Base-by-base conservation (phyloP, 1,140 invertebrate genomes). In the Oncopeltus fasciatus region DNA sequence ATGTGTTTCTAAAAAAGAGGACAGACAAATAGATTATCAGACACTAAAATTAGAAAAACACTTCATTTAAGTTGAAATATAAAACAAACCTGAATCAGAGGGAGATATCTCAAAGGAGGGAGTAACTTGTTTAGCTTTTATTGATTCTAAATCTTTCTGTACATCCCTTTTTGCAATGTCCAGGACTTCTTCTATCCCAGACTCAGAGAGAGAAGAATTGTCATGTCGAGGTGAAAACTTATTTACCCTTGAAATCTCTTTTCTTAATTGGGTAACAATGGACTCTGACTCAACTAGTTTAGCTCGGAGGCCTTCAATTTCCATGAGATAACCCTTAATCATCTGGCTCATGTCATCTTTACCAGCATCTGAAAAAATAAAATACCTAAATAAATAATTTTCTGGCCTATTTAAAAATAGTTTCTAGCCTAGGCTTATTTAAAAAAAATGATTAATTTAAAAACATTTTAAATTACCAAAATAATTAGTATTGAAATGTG, bases 231-330 rank as follows among this genome's bases (percentile, higher is more conserved):
- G 65, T 2, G 57, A 72, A 67, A 24, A n/a, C 31, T 53, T 61
- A 21, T n/a, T 63, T 57, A 33, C 38, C n/a, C 66, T 31, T 14
- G 57, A 44, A 12, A 65, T 29, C 9, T 56, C 49, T 29, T 85
- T 87, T 31, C 84, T 78, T 9, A 91, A 71, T 67, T 88, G 82
- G 63, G 90, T 83, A 70, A 89, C 92, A 70, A 88, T 83, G 38
- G 85, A 82, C 70, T 94, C 92, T 4, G 90, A 85, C 75, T 97
- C 93, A 63, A 92, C 80, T 26, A 98, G 74, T 69, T 90, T 87
- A 0, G 88, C 85, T 70, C 88, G 78, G 2, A 97, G 73, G 61
- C 93, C 87, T 75, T 97, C 94, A 66, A 96, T 92, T 76, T 98
- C 93, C 70, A 83, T 82, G 16, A 95, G 74, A 72, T 98, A 98